Evolutionary conservation across 2,797 vertebrate species (phyloP), one percentile per base, ranked within the genome.

Genomic region (Hydrocynus forskahlii): DNA sequence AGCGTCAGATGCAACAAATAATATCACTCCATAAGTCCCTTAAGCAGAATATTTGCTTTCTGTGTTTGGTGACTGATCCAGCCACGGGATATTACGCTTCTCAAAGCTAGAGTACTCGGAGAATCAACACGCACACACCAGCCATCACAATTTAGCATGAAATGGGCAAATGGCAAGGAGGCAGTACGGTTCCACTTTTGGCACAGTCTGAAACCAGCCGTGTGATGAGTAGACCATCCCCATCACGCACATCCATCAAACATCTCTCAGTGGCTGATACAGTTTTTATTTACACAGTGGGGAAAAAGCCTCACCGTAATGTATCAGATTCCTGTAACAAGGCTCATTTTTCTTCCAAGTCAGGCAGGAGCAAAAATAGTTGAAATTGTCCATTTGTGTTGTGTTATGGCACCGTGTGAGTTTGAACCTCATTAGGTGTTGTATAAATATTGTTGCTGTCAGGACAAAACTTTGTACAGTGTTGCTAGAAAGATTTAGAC

Each of bases 91-190:
- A 83, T 83, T 81, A 85, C 59, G 79, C 35, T 71, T 78, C 25
- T 79, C 78, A 81, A 86, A 79, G 78, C 55, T 48, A 25, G 38
- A 66, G 62, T 73, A 52, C 54, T 75, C 72, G 69, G n/a, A 68
- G 45, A 79, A 80, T 69, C 72, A 64, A 68, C 72, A 83, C 63
- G 45, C 78, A 83, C 40, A 68, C 74, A 60, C 83, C 84, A 85
- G 82, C 79, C 64, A 81, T 83, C 72, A 74, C 68, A 87, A 86
- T 84, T 83, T 75, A 80, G 82, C 76, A 76, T 87, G 88, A 91
- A 92, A 90, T 88, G 63, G 83, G 86, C 77, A 82, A 81, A 89
- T 79, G 83, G 87, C 88, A 80, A 68, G 83, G 60, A 78, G 79
- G 68, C 23, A 62, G 84, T 79, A 76, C 88, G 88, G 86, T 90